These are phyloP conservation scores for Hippocampus guttulatus DNA, from an alignment of 2,113 vertebrate species.

Conservation along the genomic window DNA sequence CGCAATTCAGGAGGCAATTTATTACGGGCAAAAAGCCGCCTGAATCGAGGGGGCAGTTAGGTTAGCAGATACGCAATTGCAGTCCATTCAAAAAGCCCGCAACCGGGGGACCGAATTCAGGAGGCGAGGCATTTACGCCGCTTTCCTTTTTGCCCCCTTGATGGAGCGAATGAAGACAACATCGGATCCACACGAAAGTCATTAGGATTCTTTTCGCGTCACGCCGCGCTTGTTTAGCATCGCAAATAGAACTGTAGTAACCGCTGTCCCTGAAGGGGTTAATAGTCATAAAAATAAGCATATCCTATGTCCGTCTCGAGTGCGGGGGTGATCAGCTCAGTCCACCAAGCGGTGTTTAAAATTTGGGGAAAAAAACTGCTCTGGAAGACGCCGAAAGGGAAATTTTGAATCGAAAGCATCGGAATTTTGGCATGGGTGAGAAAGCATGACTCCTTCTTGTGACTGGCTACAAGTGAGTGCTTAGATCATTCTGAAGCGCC, in stretches of 20 bases:
- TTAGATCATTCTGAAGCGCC: not conserved
- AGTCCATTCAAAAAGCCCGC: slow-evolving; percentile 52
- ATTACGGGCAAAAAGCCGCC: slow-evolving; percentile 65
- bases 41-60: slow-evolving; percentile 52
- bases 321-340: too few relatives aligned
- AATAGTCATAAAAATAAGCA: too few relatives aligned
- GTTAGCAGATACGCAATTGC: slow-evolving; percentile 72
- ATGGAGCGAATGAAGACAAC: slow-evolving; percentile 5
- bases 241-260: too few relatives aligned
- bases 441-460: not conserved
- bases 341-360: too few relatives aligned
- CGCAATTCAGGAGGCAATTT: slow-evolving; percentile 69
- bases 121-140: slow-evolving; percentile 18
- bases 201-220: not conserved
- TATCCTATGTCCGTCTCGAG: too few relatives aligned
- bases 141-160: slow-evolving; percentile 8
- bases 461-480: not conserved
- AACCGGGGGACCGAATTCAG: slow-evolving; percentile 45
- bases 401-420: too few relatives aligned
- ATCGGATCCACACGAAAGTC: slow-evolving; percentile 6
- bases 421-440: too few relatives aligned
- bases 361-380: too few relatives aligned
- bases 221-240: not conserved
- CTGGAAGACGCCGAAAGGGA: too few relatives aligned
- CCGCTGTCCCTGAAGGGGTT: too few relatives aligned